Conservation (phyloP, 2,888 invertebrate species). For the Nemurella pictetii region DNA sequence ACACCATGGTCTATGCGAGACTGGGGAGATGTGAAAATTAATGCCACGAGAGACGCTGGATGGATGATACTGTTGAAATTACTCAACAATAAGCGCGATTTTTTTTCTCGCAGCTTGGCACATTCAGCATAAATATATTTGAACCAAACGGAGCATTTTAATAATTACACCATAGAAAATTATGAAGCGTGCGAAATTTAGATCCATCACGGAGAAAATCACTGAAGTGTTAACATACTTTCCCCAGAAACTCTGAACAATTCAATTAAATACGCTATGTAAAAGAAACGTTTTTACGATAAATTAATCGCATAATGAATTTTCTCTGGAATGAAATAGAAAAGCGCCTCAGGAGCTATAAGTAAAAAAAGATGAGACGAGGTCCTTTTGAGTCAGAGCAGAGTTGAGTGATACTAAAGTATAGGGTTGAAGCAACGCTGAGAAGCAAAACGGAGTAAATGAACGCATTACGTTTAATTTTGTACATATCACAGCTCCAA, state of each 20-base stretch:
- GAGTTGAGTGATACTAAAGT: neutral
- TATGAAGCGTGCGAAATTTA: conserved; percentile 16
- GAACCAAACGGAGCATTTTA: neutral
- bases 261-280: neutral
- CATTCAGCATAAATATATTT: conserved; percentile 11
- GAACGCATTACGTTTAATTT: no score
- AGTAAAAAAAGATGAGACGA: neutral
- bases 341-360: neutral
- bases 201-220: neutral
- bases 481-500: no score
- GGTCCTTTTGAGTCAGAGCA: neutral
- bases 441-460: no score
- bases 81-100: conserved; percentile 16
- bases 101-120: neutral
- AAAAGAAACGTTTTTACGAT: neutral
- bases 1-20: neutral
- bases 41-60: neutral
- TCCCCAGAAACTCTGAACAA: neutral
- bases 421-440: no score
- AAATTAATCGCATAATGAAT: neutral
- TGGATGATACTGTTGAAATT: conserved; percentile 4
- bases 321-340: neutral
- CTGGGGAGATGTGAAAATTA: neutral
- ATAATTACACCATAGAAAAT: neutral
- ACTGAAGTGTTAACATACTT: neutral